Evolutionary conservation across 2,797 vertebrate genomes (phyloP), one percentile per base, ranked within the genome.

Genomic region (Triplophysa yarkandensis): DNA sequence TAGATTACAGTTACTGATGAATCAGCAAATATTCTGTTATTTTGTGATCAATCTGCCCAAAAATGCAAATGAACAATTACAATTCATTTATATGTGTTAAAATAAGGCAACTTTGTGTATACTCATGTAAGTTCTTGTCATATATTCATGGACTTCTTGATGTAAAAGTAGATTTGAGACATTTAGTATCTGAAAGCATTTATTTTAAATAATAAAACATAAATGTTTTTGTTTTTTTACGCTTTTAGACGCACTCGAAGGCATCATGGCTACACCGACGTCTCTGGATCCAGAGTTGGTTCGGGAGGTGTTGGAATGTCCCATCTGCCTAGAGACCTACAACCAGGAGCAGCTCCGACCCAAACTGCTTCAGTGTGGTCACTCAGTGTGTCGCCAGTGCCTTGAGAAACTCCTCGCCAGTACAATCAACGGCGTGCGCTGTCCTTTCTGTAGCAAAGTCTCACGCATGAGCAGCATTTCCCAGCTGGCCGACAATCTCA

Each of bases 321-420:
- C 96, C n/a, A 98, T 99, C 74, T 99, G 97, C 85, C 91, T 99
- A 89, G 97, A 98, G 84, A 96, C 96, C 46, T 98, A 97, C 88
- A 95, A 91, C 0, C 94, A 94, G 85, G 95, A 97, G 55, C 93
- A 95, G 70, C 87, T 97, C 83, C 91, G 97, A 77, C 96, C 97
- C 71, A 99, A 99, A 79, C 94, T 98, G 21, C 87, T 98, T 65
- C 96, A 98, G 85, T 99, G 97, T 0, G 97, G 97, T 48, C 97
- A 98, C 77, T 97, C 97, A 1, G 94, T 97, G 80, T 99, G 97
- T 87, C 93, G 92, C 39, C 95, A 95, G 81, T 99, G 97, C 88
- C 91, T 98, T 27, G 97, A 98, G 86, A 98, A 98, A 86, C 92
- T 99, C 14, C 87, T 99, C 73, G 96, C 96, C 4, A 95, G 90